Conservation (phyloP, 2,888 invertebrate genomes). For the Ochropleura leucogaster region DNA sequence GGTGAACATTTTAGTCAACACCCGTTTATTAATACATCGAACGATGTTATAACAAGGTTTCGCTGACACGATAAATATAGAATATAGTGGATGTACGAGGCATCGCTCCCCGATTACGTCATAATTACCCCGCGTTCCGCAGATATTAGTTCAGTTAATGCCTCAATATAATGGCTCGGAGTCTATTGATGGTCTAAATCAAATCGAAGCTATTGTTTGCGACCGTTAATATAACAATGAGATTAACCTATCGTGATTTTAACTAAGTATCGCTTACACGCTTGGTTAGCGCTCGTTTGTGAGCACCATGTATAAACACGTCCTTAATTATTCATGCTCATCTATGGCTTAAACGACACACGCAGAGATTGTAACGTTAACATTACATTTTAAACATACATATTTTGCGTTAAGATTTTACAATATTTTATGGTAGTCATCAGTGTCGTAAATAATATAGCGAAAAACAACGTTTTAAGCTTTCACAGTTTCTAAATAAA, state of each 20-base stretch:
- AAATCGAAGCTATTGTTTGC: conserved; percentile 75
- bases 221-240: conserved; percentile 66
- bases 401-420: conserved; percentile 5
- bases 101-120: conserved; percentile 68
- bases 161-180: conserved; percentile 69
- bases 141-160: conserved; percentile 74
- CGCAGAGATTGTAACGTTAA: conserved; percentile 9
- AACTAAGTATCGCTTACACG: conserved; percentile 48
- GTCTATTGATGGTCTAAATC: conserved; percentile 75
- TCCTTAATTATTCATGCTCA: conserved; percentile 27
- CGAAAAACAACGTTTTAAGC: not conserved
- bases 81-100: conserved; percentile 42
- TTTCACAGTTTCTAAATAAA: too few relatives aligned
- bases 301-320: conserved; percentile 32
- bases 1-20: conserved; percentile 29
- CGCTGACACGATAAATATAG: conserved; percentile 38
- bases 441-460: not conserved
- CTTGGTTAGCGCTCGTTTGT: conserved; percentile 23
- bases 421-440: not conserved
- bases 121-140: conserved; percentile 68
- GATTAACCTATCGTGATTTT: conserved; percentile 66
- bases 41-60: conserved; percentile 48
- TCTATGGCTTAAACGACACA: conserved; percentile 23
- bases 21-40: conserved; percentile 47
- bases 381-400: conserved; percentile 16